Conservation (phyloP, 2,113 vertebrate species). For the Parotia lawesii region DNA sequence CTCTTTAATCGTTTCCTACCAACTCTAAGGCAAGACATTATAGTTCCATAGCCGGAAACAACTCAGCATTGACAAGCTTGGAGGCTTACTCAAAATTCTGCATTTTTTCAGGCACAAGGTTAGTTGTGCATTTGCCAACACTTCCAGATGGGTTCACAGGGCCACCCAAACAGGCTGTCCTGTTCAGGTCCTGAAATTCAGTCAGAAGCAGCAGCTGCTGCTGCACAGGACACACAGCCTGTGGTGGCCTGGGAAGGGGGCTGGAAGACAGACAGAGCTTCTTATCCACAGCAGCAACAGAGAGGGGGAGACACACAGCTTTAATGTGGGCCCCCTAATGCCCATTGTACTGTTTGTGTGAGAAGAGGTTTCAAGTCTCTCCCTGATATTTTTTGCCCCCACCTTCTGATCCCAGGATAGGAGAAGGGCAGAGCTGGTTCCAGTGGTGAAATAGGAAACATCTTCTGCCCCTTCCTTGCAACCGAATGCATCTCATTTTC, state of each 20-base stretch:
- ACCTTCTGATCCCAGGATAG: not conserved
- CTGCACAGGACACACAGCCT: not conserved
- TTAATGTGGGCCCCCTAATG: not conserved
- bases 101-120: not conserved
- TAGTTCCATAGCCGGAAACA: not conserved
- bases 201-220: not conserved
- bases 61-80: not conserved
- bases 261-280: not conserved
- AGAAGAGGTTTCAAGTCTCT: not conserved
- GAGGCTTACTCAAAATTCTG: not conserved
- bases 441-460: not conserved
- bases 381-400: not conserved
- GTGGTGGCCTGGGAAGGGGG: not conserved
- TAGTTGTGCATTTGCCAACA: not conserved
- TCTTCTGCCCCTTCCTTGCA: not conserved
- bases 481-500: not conserved
- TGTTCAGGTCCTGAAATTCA: not conserved
- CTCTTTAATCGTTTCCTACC: not conserved
- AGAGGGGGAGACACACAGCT: not conserved
- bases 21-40: not conserved
- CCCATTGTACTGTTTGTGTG: not conserved
- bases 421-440: not conserved
- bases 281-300: not conserved
- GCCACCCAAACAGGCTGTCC: not conserved
- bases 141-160: not conserved